phyloP scores from a whole-genome alignment of 2,888 invertebrate species.

The Amphimallon solstitiale region DNA sequence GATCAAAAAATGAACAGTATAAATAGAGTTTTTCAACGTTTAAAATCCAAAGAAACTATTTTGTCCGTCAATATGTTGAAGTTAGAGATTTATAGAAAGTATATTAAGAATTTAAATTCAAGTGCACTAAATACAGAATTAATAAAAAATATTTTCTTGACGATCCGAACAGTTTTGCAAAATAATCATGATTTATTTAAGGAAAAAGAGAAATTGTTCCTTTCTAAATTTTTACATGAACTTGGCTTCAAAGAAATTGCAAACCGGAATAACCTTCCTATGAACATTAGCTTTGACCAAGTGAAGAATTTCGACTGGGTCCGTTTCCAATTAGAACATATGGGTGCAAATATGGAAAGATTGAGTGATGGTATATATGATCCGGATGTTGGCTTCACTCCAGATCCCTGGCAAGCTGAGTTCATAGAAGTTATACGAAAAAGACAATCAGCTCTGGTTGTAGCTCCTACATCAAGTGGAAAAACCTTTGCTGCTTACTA shows the following conservation, averaged over 20 bases:
- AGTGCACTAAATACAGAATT: neutral
- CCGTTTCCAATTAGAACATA: slow-evolving; percentile 45
- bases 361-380: slow-evolving; percentile 37
- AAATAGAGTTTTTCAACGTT: neutral
- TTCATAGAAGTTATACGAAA: slow-evolving; percentile 58
- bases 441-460: slow-evolving; percentile 57
- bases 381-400: slow-evolving; percentile 50
- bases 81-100: neutral
- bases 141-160: slow-evolving; percentile 30
- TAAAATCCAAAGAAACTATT: slow-evolving; percentile 3
- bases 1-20: neutral
- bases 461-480: slow-evolving; percentile 60
- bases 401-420: slow-evolving; percentile 58
- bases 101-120: slow-evolving; percentile 1
- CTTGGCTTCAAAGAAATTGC: slow-evolving; percentile 43
- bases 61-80: slow-evolving; percentile 16
- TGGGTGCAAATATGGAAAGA: slow-evolving; percentile 44
- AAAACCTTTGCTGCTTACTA: slow-evolving; percentile 61
- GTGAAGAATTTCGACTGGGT: slow-evolving; percentile 35
- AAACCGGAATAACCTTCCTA: slow-evolving; percentile 37
- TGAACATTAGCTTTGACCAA: slow-evolving; percentile 3
- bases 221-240: slow-evolving; percentile 38
- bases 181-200: neutral
- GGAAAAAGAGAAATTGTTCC: slow-evolving; percentile 29
- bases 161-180: slow-evolving; percentile 21